phyloP scores from a whole-genome alignment of 2,113 vertebrate species.

The Ginglymostoma cirratum region DNA sequence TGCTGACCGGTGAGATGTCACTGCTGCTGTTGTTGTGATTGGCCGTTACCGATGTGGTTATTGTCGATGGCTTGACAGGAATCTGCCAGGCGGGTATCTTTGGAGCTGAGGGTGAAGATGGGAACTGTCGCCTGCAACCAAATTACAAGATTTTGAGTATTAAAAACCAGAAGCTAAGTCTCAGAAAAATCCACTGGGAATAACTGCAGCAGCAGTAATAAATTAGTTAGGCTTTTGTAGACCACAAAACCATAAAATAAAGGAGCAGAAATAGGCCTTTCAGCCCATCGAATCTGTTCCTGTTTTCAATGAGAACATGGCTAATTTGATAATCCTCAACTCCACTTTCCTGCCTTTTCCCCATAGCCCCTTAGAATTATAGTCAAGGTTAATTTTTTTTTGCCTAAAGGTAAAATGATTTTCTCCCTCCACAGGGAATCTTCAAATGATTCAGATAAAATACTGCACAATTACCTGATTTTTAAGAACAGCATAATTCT shows the following conservation, averaged over 20 bases:
- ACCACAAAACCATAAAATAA: too few relatives aligned
- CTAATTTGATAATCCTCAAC: too few relatives aligned
- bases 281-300: too few relatives aligned
- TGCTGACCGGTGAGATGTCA: conserved; percentile 92
- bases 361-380: too few relatives aligned
- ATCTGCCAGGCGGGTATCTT: conserved; percentile 97
- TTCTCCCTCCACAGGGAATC: background rate
- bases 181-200: background rate
- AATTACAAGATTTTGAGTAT: background rate
- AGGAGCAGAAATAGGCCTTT: too few relatives aligned
- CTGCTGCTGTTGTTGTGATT: conserved; percentile 92
- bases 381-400: too few relatives aligned
- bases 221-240: too few relatives aligned
- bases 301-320: too few relatives aligned
- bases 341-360: too few relatives aligned
- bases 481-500: background rate
- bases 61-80: conserved; percentile 70
- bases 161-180: background rate
- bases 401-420: background rate
- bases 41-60: conserved; percentile 57
- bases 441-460: background rate
- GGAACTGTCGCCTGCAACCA: conserved; percentile 81
- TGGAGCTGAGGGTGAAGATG: conserved; percentile 78
- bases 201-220: background rate
- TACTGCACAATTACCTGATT: background rate